Percentiles rank a stretch among this genome's conserved stretches.
Conservation (phyloP, 23 tunicate species). For the Ciona savignyi region DNA sequence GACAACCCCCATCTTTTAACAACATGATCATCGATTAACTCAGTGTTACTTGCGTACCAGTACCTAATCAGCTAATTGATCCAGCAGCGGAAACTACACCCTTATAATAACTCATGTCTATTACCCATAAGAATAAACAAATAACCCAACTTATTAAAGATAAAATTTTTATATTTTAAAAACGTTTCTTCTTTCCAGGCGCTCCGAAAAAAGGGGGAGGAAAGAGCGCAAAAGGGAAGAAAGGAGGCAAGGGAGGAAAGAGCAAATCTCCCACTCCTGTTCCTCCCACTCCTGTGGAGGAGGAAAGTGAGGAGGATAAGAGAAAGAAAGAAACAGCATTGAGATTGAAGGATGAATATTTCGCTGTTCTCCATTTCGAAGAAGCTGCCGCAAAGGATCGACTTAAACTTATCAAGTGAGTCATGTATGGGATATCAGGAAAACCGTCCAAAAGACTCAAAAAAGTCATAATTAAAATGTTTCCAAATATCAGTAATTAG, state of each 20-base stretch:
- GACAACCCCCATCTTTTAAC: too few relatives aligned
- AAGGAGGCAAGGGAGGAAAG: conserved; percentile 47
- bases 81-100: too few relatives aligned
- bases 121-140: too few relatives aligned
- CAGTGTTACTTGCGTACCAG: too few relatives aligned
- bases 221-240: conserved; percentile 40
- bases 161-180: too few relatives aligned
- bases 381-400: conserved; percentile 54
- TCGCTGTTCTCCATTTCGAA: conserved; percentile 53
- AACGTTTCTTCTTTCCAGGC: not conserved
- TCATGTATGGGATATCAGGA: not conserved
- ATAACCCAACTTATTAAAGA: not conserved
- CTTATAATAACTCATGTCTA: too few relatives aligned
- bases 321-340: conserved; percentile 45
- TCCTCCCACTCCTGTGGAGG: conserved; percentile 42
- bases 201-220: conserved; percentile 21
- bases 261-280: conserved; percentile 61
- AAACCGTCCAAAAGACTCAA: too few relatives aligned
- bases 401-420: conserved; percentile 58
- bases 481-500: too few relatives aligned
- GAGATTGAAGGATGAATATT: conserved; percentile 71
- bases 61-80: too few relatives aligned
- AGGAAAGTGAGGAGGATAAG: conserved; percentile 33
- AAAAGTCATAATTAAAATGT: too few relatives aligned
- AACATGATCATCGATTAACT: too few relatives aligned